These are phyloP conservation scores for Acanthurus leucopareius DNA, from an alignment of 2,797 vertebrate species.

Conservation along the genomic window DNA sequence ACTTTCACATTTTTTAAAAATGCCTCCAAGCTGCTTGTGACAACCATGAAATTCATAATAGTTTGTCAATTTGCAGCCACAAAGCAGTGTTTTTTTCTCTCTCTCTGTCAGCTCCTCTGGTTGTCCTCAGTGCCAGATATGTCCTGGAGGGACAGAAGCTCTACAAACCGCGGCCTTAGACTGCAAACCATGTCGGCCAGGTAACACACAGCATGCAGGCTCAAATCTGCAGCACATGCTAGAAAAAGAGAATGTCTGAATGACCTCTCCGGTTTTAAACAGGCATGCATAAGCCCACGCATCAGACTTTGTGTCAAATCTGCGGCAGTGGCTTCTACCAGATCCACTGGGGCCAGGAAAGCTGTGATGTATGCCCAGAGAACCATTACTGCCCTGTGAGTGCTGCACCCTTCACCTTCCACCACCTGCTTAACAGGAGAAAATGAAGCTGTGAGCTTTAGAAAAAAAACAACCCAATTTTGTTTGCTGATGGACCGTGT, in stretches of 20 bases:
- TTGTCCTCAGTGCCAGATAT: conserved; percentile 84
- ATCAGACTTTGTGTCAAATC: conserved; percentile 85
- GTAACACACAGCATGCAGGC: conserved; percentile 69
- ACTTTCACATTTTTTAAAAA: conserved; percentile 5
- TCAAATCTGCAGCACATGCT: not conserved
- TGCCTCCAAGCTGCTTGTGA: not conserved
- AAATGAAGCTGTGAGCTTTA: not conserved
- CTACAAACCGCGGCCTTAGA: conserved; percentile 75
- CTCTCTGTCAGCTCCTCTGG: conserved; percentile 80
- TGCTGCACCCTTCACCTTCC: conserved; percentile 3
- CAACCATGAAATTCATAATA: conserved; percentile 8
- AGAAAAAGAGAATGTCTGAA: not conserved
- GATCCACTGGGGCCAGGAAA: conserved; percentile 85
- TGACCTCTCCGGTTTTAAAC: conserved; percentile 47
- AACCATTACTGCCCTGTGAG: conserved; percentile 94
- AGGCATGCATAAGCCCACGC: conserved; percentile 89
- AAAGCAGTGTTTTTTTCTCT: conserved; percentile 15
- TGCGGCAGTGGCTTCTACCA: conserved; percentile 90
- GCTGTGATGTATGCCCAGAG: conserved; percentile 90
- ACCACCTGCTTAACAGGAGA: not conserved
- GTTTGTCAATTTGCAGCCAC: not conserved
- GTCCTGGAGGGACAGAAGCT: conserved; percentile 87
- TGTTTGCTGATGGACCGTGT: conserved; percentile 32
- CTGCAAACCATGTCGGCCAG: conserved; percentile 87
- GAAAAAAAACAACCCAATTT: too few relatives aligned